Evolutionary conservation across 2,113 vertebrate species (phyloP), one percentile per base, ranked within the genome.

Genomic region (Oreotrochilus melanogaster): DNA sequence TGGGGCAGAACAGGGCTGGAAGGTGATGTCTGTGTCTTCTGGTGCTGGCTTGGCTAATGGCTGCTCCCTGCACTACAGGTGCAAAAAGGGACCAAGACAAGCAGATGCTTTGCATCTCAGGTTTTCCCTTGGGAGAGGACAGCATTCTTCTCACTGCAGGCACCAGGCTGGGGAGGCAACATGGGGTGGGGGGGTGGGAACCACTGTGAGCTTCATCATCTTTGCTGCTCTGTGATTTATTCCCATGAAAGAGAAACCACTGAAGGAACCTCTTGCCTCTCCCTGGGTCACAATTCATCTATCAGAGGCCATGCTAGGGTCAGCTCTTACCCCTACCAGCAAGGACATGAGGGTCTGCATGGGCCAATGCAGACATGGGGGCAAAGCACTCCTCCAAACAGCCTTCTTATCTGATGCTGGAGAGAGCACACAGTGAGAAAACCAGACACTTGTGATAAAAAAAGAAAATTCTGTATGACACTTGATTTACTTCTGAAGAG

Each of bases 31-130:
- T 14, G 1, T 8, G 14, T 23, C 19, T 53, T 70, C 69, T 71
- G 35, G 12, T 3, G 1, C 24, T 43, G 65, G 5, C 27, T 57
- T 2, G 2, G 35, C 9, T 5, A 2, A 15, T 1, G 2, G 33
- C 53, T 56, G 17, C 62, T 75, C 18, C 39, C 28, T 31, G 48
- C 18, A 9, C 24, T 11, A 30, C 0, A 0, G 43, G 24, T 3
- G 7, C 28, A 43, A 28, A 45, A 70, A 17, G 21, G 18, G 6
- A 42, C 25, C 6, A 3, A 17, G 53, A 27, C 0, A 2, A 85
- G 21, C 1, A 48, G 67, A 39, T 5, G 21, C 21, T 66, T 35
- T 1, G 1, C 33, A 45, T 12, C 23, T 47, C 35, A n/a, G 21
- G 4, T 47, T 78, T 78, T 75, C 13, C 25, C 25, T 7, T 51